Percentiles rank a stretch among this genome's conserved stretches.
These are phyloP conservation scores for Microplitis mediator DNA, from an alignment of 1,140 invertebrate species.

Conservation along the genomic window DNA sequence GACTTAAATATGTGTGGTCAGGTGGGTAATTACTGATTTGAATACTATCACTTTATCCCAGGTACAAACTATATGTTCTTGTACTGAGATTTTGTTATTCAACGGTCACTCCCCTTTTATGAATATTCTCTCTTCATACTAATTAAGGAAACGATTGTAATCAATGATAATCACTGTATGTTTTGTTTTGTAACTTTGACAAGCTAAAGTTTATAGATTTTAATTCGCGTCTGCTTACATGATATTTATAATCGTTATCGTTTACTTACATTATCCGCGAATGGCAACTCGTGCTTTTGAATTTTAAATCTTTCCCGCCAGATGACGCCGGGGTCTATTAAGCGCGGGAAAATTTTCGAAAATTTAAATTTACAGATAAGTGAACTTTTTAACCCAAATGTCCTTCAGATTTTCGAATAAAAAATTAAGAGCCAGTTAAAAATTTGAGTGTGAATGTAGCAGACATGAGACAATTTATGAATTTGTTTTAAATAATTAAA, in stretches of 20 bases:
- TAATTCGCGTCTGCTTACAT: no score
- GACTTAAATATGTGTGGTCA: background rate
- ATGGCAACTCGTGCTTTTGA: no score
- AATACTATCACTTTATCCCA: background rate
- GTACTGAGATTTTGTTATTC: background rate
- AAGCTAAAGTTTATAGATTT: background rate
- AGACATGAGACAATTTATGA: no score
- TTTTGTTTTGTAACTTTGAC: slow-evolving; percentile 1
- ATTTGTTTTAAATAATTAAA: no score
- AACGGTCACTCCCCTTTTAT: background rate
- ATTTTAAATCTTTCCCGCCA: background rate
- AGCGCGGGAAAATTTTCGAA: background rate
- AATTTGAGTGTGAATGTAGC: no score
- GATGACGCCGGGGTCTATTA: background rate
- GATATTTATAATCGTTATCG: no score
- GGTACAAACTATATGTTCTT: background rate
- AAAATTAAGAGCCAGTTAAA: no score
- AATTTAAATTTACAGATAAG: background rate
- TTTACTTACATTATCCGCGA: no score
- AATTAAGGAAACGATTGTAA: background rate
- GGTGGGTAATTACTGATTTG: no score
- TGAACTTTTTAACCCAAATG: no score
- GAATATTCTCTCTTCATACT: background rate
- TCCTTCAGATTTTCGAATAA: no score
- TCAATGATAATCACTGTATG: background rate